Evolutionary conservation across 2,888 invertebrate genomes (phyloP).

Genomic region (Eupithecia centaureata): DNA sequence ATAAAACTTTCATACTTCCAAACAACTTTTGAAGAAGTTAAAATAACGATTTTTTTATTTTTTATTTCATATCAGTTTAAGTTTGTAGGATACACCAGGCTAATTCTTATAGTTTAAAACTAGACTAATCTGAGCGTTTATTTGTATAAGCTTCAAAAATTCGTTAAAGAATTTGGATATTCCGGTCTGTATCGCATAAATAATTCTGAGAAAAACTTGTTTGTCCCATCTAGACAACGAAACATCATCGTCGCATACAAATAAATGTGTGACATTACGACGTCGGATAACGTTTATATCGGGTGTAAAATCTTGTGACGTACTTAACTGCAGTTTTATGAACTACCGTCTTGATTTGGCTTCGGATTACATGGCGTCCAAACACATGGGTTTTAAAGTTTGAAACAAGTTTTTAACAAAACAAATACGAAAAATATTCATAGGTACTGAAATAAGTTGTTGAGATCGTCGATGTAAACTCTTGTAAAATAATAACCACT

Average conservation of each 20-base stretch:
- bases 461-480: background rate
- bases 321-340: conserved; percentile 67
- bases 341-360: conserved; percentile 68
- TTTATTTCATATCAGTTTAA: no score
- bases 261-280: conserved; percentile 37
- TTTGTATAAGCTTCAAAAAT: no score
- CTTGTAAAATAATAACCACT: background rate
- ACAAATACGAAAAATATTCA: no score
- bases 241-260: conserved; percentile 20
- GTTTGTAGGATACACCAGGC: no score
- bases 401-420: background rate
- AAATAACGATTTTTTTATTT: no score
- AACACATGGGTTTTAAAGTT: conserved; percentile 39
- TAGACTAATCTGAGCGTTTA: no score
- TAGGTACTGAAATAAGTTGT: no score
- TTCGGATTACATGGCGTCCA: conserved; percentile 50
- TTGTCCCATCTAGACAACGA: conserved; percentile 8
- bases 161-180: no score
- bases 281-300: conserved; percentile 37
- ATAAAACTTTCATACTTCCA: background rate
- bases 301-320: conserved; percentile 42
- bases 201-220: no score
- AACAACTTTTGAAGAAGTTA: no score
- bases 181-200: no score
- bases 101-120: no score